Evolutionary conservation across 1,140 invertebrate genomes (phyloP), one percentile per base, ranked within the genome.

Genomic region (Bombus soroeensis): DNA sequence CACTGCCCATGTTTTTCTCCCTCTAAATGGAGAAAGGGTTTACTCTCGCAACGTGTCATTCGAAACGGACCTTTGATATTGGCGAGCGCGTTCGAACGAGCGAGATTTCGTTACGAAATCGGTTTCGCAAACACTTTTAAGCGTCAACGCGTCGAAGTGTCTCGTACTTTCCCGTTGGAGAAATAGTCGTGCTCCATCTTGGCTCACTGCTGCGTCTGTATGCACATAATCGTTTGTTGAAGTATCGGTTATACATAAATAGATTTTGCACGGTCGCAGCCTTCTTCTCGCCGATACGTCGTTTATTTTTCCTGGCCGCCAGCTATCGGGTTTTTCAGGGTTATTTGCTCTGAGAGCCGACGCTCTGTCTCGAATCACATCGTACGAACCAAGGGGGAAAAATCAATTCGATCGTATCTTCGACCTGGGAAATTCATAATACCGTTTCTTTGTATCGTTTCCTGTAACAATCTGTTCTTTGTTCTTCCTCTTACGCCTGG

Each of bases 191-290:
- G 76, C 81, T 43, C 32, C 43, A 90, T 25, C 32, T 39, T 76
- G 28, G n/a, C 57, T 86, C 73, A 32, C 70, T 64, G 68, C 5
- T 43, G 73, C 70, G 39, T 72, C 62, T 88, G 81, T 77, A 43
- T n/a, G 62, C 70, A 41, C 59, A 62, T 70, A 81, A 66, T 41
- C 70, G 82, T 32, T 37, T 39, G 71, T 37, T 22, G 34, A 47
- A 53, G 86, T 90, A 90, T 90, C 89, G 89, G 86, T 86, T 89
- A 64, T 86, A 81, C 87, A 84, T 90, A 90, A 90, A 90, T 90
- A 90, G 89, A 90, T 88, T 86, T 88, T 84, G 76, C 88, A 87
- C 72, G 82, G 85, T 87, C 85, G 85, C 82, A 70, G 82, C 82
- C 83, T 87, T 87, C 66, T 82, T 87, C 85, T 71, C 77, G 66